Conservation (phyloP, 1,140 invertebrate genomes). For the Alviniconcha marisindica region DNA sequence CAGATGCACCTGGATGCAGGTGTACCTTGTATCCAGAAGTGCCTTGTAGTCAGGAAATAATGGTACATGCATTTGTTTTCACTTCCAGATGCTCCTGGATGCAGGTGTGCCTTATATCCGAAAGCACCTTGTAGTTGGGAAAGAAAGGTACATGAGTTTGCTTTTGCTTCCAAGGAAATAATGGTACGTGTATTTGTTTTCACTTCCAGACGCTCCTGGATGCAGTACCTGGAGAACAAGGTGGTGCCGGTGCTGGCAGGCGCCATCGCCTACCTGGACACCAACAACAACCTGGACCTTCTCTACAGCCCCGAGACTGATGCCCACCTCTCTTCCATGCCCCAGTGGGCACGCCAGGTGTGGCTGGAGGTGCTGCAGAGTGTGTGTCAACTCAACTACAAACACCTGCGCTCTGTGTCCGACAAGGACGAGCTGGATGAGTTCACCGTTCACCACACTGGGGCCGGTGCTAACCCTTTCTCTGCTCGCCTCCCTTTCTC, state of each 20-base stretch:
- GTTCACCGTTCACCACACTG: constrained; percentile 47
- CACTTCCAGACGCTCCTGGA: constrained; percentile 44
- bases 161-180: too few species aligned
- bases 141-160: too few species aligned
- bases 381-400: constrained; percentile 44
- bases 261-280: constrained; percentile 63
- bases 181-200: too few species aligned
- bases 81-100: too few species aligned
- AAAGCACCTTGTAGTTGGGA: too few species aligned
- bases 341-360: constrained; percentile 13
- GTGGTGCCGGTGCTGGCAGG: constrained; percentile 61
- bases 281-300: constrained; percentile 63
- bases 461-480: constrained; percentile 42
- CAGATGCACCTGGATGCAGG: too few species aligned
- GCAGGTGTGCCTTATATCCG: too few species aligned
- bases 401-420: constrained; percentile 45
- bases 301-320: not conserved
- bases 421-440: constrained; percentile 50
- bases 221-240: constrained; percentile 60
- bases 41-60: too few species aligned
- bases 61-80: too few species aligned
- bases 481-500: constrained; percentile 57
- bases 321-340: not conserved
- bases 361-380: constrained; percentile 25
- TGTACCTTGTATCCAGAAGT: too few species aligned